Percentiles rank a stretch among this genome's conserved stretches.
Conservation (phyloP, 2,888 invertebrate genomes). For the Cryptus armator region DNA sequence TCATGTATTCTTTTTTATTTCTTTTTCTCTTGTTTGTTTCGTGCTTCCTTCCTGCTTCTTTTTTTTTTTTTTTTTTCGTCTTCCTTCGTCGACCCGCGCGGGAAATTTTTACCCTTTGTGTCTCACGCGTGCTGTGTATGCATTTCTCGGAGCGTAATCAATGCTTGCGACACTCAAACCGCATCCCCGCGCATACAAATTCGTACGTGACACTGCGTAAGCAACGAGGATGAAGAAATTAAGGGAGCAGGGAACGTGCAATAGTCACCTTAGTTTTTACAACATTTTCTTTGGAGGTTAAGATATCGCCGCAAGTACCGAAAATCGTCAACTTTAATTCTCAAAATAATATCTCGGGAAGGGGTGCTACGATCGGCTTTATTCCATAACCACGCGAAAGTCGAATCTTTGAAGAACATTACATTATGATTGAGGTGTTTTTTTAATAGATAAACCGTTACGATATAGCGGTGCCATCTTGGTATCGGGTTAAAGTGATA, state of each 20-base stretch:
- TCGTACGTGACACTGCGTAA: background rate
- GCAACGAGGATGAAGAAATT: conserved; percentile 4
- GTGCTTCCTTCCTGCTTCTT: conserved; percentile 29
- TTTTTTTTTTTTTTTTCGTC: background rate
- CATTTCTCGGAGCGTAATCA: conserved; percentile 17
- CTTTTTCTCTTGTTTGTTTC: background rate
- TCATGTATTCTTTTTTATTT: conserved; percentile 17
- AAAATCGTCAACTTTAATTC: too few species aligned
- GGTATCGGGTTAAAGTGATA: too few species aligned
- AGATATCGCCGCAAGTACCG: too few species aligned
- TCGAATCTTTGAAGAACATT: too few species aligned
- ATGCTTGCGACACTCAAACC: conserved; percentile 19
- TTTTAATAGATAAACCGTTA: too few species aligned
- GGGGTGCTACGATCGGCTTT: too few species aligned
- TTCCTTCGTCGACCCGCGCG: conserved; percentile 32
- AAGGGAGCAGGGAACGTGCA: background rate
- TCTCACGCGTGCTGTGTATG: conserved; percentile 28
- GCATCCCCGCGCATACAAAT: background rate
- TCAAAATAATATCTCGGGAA: too few species aligned
- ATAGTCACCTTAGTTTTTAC: too few species aligned
- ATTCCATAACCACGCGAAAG: too few species aligned
- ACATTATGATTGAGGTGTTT: too few species aligned
- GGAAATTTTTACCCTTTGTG: conserved; percentile 34
- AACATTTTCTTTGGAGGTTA: too few species aligned
- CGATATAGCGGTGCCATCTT: too few species aligned